phyloP scores from a whole-genome alignment of 2,888 invertebrate genomes.

The Cheilosia vernalis region DNA sequence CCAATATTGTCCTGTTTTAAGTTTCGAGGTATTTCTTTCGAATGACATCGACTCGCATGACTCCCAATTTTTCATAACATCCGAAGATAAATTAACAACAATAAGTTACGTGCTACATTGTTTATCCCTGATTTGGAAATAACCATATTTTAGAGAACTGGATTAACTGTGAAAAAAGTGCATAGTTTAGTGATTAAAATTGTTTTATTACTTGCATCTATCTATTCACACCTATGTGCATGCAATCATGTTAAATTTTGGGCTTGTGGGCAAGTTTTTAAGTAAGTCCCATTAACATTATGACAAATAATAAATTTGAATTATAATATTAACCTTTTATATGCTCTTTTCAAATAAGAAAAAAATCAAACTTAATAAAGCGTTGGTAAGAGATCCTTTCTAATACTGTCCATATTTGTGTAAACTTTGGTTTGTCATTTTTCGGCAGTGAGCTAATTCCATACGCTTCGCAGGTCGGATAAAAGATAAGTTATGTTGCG shows the following conservation, averaged over 20 bases:
- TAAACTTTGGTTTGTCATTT: no score
- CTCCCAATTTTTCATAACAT: slow-evolving; percentile 16
- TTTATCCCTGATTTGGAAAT: neutral
- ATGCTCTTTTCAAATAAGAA: no score
- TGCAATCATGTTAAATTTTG: slow-evolving; percentile 63
- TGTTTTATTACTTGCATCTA: slow-evolving; percentile 3
- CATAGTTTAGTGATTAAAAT: slow-evolving; percentile 6
- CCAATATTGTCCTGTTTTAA: slow-evolving; percentile 75
- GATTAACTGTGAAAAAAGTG: neutral
- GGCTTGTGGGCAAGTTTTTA: slow-evolving; percentile 66
- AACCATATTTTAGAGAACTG: no score
- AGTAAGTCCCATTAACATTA: slow-evolving; percentile 47
- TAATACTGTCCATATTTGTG: no score
- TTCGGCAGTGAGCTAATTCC: no score
- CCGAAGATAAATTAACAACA: slow-evolving; percentile 7
- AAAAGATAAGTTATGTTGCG: no score
- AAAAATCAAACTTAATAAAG: no score
- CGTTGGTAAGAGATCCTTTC: no score
- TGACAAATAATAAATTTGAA: neutral
- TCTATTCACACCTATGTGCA: slow-evolving; percentile 35
- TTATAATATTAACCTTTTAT: neutral
- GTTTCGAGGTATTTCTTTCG: slow-evolving; percentile 74
- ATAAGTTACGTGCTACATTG: slow-evolving; percentile 11
- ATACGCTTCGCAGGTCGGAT: no score
- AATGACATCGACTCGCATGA: slow-evolving; percentile 44